Percentiles rank a stretch among this genome's conserved stretches.
These are phyloP conservation scores for Psylliodes chrysocephalus DNA, from an alignment of 2,888 invertebrate species.

Conservation along the genomic window DNA sequence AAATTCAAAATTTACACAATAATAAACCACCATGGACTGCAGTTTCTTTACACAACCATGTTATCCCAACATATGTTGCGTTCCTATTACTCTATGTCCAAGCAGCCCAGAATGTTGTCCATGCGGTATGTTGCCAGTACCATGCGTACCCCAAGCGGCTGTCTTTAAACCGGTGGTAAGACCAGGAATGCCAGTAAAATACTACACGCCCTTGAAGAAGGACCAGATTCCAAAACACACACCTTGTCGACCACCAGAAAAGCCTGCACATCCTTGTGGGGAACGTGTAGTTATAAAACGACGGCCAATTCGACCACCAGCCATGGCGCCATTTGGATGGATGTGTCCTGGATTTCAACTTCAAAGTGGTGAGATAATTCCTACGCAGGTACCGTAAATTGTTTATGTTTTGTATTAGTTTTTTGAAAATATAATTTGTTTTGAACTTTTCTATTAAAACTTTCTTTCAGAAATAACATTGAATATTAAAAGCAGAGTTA, in stretches of 20 bases:
- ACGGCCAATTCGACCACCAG: neutral
- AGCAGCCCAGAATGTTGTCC: neutral
- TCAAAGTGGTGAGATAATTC: constrained; percentile 6
- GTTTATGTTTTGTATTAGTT: neutral
- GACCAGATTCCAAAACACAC: constrained; percentile 6
- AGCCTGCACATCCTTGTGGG: neutral
- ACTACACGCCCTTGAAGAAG: neutral
- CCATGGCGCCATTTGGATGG: neutral
- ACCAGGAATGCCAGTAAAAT: neutral
- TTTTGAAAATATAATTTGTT: neutral
- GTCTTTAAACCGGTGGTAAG: constrained; percentile 5
- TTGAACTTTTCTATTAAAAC: no score
- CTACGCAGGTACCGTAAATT: constrained; percentile 2
- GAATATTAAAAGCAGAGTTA: no score
- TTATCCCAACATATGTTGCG: constrained; percentile 5
- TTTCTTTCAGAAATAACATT: no score
- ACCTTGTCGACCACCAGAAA: neutral
- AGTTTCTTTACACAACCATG: neutral
- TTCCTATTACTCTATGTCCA: constrained; percentile 5
- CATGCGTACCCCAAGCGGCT: constrained; percentile 6
- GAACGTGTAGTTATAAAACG: neutral
- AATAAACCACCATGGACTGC: neutral
- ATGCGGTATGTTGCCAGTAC: neutral
- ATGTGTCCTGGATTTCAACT: neutral
- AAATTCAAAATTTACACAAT: neutral